A percentile compares a stretch with the other conserved stretches of the same genome.
These are phyloP conservation scores for Diaphora mendica DNA, from an alignment of 2,888 invertebrate species.

Conservation along the genomic window DNA sequence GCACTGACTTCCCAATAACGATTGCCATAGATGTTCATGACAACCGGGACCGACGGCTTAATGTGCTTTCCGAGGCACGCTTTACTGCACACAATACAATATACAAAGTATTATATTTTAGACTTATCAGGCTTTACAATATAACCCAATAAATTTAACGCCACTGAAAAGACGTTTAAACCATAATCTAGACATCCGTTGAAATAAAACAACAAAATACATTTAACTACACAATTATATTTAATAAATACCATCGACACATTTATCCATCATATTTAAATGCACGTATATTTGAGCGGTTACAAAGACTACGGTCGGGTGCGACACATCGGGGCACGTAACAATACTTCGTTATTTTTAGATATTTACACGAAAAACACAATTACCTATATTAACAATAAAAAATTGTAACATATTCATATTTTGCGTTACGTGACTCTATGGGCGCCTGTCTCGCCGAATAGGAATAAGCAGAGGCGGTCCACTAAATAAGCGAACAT, in stretches of 20 bases:
- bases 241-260: slow-evolving; percentile 66
- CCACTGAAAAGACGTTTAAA: neutral
- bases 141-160: too few relatives aligned
- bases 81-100: too few relatives aligned
- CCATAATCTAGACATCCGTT: neutral
- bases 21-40: too few relatives aligned
- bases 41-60: too few relatives aligned
- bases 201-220: slow-evolving; percentile 40
- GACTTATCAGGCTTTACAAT: too few relatives aligned
- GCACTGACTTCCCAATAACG: too few relatives aligned
- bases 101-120: too few relatives aligned
- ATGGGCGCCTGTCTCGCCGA: slow-evolving; percentile 91
- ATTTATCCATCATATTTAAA: slow-evolving; percentile 63
- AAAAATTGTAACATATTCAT: slow-evolving; percentile 13
- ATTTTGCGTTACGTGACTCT: slow-evolving; percentile 46
- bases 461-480: slow-evolving; percentile 93
- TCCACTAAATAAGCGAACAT: slow-evolving; percentile 94
- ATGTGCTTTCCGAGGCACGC: too few relatives aligned
- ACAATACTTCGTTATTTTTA: slow-evolving; percentile 36
- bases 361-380: slow-evolving; percentile 48
- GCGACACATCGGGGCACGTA: slow-evolving; percentile 32
- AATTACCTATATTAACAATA: slow-evolving; percentile 32
- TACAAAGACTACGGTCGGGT: slow-evolving; percentile 45
- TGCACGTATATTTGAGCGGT: slow-evolving; percentile 73
- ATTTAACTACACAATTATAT: slow-evolving; percentile 69